Evolutionary conservation across 2,797 vertebrate genomes (phyloP).

Genomic region (Borostomias antarcticus): DNA sequence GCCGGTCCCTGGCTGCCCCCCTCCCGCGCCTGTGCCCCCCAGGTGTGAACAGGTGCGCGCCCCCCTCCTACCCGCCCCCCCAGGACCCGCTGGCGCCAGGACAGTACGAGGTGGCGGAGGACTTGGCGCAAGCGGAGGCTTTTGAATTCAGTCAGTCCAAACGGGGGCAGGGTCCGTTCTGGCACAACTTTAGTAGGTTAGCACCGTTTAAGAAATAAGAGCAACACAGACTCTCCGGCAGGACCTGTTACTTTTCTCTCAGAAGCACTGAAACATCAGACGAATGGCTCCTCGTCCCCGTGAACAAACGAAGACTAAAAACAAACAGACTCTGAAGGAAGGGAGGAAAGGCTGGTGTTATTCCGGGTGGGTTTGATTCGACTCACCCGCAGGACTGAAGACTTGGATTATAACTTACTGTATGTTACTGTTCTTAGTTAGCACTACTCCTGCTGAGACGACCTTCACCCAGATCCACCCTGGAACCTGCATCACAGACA

Average conservation of each 20-base stretch:
- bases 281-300: slow-evolving; percentile 79
- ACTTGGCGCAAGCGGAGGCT: slow-evolving; percentile 95
- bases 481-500: slow-evolving; percentile 52
- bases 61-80: slow-evolving; percentile 96
- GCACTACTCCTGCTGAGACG: slow-evolving; percentile 63
- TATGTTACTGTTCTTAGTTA: slow-evolving; percentile 62
- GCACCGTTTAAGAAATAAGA: slow-evolving; percentile 99
- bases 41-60: slow-evolving; percentile 96
- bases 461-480: slow-evolving; percentile 50
- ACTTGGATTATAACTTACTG: slow-evolving; percentile 60
- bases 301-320: slow-evolving; percentile 68
- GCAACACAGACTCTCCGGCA: slow-evolving; percentile 91
- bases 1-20: too few relatives aligned
- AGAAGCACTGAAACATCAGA: slow-evolving; percentile 88
- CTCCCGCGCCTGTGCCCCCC: slow-evolving; percentile 67
- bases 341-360: slow-evolving; percentile 57
- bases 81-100: slow-evolving; percentile 95
- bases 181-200: slow-evolving; percentile 99
- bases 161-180: slow-evolving; percentile 98
- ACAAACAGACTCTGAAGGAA: slow-evolving; percentile 61
- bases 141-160: slow-evolving; percentile 99
- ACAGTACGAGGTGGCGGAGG: slow-evolving; percentile 95
- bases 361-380: slow-evolving; percentile 45
- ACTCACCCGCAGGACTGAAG: slow-evolving; percentile 68
- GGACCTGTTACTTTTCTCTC: slow-evolving; percentile 87